Evolutionary conservation across 2,113 vertebrate genomes (phyloP), one percentile per base, ranked within the genome.

Genomic region (Chionis minor): DNA sequence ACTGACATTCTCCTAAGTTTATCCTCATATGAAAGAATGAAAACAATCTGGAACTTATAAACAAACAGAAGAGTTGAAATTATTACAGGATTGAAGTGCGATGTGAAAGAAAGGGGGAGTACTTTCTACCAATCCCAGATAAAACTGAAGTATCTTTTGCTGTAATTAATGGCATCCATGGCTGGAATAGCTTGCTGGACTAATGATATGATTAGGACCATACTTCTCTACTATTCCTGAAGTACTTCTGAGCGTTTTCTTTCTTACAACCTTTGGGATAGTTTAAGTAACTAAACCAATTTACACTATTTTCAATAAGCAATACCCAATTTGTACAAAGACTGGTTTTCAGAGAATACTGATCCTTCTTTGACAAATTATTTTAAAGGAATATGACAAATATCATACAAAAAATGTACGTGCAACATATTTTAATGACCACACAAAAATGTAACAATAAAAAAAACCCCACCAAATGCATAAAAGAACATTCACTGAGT

Each of bases 1-100:
- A 72, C 66, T 85, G n/a, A 81, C 63, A 86, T 75, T 28, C 35
- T 82, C 65, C 84, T 78, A 73, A 91, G 58, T 73, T 84, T 79
- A 84, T 82, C 66, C 71, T 88, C 59, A n/a, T 58, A 80, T 2
- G 12, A 72, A 80, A 84, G 44, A 88, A 84, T 45, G 42, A 45
- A 92, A 97, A 90, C 72, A 95, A 92, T 78, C 84, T 84, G 87
- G 71, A 90, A 70, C 63, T 54, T 47, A 92, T 70, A 91, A 93
- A 93, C 38, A 96, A 88, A 33, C 63, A 85, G 59, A 78, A 78
- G 81, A 74, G 59, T 51, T 88, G 71, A 74, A 93, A 92, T 77
- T 70, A 78, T 56, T 58, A 83, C 23, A 55, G 74, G 87, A 87
- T n/a, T 73, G 74, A 58, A 47, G 5, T 27, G 14, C 74, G 69